Base-by-base conservation (phyloP, 2,113 vertebrate species). In the Lepisosteus osseus region DNA sequence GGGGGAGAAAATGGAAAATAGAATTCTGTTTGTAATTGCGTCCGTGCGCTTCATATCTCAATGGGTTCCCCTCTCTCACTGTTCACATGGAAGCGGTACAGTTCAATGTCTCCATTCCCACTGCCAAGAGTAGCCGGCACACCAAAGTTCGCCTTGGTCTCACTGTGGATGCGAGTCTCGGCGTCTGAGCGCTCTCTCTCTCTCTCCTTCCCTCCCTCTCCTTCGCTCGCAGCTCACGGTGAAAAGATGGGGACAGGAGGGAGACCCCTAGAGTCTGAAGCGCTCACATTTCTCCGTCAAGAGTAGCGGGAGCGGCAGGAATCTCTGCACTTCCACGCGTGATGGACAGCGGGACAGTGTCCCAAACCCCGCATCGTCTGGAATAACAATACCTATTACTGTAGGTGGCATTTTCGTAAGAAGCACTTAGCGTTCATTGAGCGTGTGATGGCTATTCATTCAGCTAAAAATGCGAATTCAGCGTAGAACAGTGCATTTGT, bases 211-310 rank as follows among this genome's bases (percentile, higher is more conserved):
- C 71, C 73, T 81, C 83, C 77, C 84, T 85, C 47, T 51, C 47
- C 9, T 51, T 51, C 47, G 81, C 78, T 79, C 67, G 65, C 83
- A 78, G 85, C 86, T 84, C 84, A 89, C 82, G 85, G 65, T 85
- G 83, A 78, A 75, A 62, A 80, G 74, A 77, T 77, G 81, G 82
- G 76, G 72, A 74, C 56, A 69, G 76, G 72, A 82, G 86, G 86
- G 88, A 89, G 90, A 93, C 88, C 91, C 88, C 91, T 93, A 92
- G 85, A 92, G 91, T 91, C 86, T 78, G 80, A 87, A 88, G 79
- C 83, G 87, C 80, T 87, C 75, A 76, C 56, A 62, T 74, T 66
- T 61, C 55, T 71, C 71, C 64, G 62, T 9, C 72, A 74, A 76
- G 68, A 78, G 84, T 44, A 40, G 59, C 83, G 74, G 72, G 51